Base-by-base conservation (phyloP, 2,888 invertebrate genomes). In the Busseola fusca region DNA sequence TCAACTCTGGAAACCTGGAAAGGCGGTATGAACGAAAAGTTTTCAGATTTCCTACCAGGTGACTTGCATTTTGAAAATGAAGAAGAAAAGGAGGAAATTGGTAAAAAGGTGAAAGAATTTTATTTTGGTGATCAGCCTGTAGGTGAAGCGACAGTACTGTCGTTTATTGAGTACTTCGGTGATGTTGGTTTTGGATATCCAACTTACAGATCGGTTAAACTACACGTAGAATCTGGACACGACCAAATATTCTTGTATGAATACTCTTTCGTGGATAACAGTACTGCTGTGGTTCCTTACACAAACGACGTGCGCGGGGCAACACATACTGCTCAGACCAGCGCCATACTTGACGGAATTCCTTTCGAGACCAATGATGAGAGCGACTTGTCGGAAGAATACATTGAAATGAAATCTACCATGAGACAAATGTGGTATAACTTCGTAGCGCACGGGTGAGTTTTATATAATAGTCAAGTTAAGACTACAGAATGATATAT, bases 121-220 rank as follows among this genome's bases (percentile, higher is more conserved):
- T 91, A 91, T 81, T 93, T 92, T 77, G 91, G 89, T 14, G 74
- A 87, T n/a, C 59, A 85, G 14, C 56, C 76, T 3, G 78, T 91
- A 12, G 73, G 72, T 1, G 77, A 81, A 56, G 74, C 74, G 0
- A 86, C 74, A 7, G 56, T 87, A 56, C 57, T 86, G 27, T 16
- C 64, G 18, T 90, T 78, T 52, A 68, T 87, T 25, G 78, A 88
- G 60, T 92, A 85, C 54, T 86, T 87, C 62, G 75, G 90, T 9
- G 95, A 97, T 95, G 45, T 86, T 9, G 0, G 87, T 0, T 89
- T 91, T 74, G 80, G 73, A 4, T 89, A 87, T 76, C 81, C 89
- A 6, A 87, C 86, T 60, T 69, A 89, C 7, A 87, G 87, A 72
- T 82, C 88, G 7, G 74, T 87, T 4, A 88, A 84, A 56, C 40